Conservation (phyloP, 2,113 vertebrate species). For the Lepisosteus osseus region DNA sequence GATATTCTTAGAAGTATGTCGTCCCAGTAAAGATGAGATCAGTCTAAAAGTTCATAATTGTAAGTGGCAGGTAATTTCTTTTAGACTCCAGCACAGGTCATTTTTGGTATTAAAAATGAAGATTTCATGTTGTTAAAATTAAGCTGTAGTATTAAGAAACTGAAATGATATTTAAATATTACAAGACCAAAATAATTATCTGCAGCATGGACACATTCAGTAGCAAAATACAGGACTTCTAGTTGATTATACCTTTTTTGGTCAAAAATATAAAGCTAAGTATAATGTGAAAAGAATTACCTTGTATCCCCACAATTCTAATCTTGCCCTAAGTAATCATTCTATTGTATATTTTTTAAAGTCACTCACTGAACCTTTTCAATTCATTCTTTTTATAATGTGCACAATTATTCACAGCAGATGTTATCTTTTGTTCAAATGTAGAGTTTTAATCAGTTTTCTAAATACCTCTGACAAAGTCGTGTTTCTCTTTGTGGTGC, state of each 20-base stretch:
- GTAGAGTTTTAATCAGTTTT: constrained; percentile 35
- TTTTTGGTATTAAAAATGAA: neutral
- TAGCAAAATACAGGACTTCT: no score
- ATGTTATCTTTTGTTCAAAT: constrained; percentile 40
- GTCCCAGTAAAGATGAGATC: no score
- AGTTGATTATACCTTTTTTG: neutral
- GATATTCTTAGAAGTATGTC: no score
- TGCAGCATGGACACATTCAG: no score
- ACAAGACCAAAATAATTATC: no score
- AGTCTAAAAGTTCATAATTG: constrained; percentile 38
- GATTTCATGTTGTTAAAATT: neutral
- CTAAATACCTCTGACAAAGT: constrained; percentile 26
- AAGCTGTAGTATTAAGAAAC: no score
- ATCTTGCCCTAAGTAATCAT: constrained; percentile 21
- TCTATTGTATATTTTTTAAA: constrained; percentile 31
- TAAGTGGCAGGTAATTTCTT: constrained; percentile 37
- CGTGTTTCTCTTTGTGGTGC: constrained; percentile 28
- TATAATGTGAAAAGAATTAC: constrained; percentile 14
- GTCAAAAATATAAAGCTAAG: constrained; percentile 1
- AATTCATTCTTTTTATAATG: constrained; percentile 43
- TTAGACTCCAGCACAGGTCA: constrained; percentile 20
- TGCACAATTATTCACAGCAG: constrained; percentile 43
- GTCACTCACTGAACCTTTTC: constrained; percentile 20
- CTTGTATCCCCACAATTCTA: constrained; percentile 9
- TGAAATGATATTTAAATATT: neutral